Evolutionary conservation across 1,140 invertebrate species (phyloP).

Genomic region (Harlomillsia oculata): DNA sequence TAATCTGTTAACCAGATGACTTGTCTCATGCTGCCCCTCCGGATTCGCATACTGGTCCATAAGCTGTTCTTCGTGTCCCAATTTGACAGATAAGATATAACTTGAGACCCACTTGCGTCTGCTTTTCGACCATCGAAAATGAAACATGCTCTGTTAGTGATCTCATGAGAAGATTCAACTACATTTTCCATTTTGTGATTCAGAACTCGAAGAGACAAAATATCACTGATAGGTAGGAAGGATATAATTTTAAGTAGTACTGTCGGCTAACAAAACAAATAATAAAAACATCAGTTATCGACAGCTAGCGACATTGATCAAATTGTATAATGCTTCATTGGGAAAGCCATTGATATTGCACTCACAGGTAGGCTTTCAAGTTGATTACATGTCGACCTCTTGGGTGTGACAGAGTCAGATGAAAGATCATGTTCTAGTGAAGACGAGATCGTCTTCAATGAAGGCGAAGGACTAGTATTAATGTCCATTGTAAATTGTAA

Average conservation of each 20-base stretch:
- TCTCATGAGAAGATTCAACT: background rate
- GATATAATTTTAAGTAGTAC: conserved; percentile 12
- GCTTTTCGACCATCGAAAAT: conserved; percentile 26
- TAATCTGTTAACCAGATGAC: conserved; percentile 14
- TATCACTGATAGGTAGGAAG: conserved; percentile 13
- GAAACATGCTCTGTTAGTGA: conserved; percentile 21
- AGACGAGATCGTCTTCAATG: too few species aligned
- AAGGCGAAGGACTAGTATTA: too few species aligned
- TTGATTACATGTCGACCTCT: too few species aligned
- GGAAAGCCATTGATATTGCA: too few species aligned
- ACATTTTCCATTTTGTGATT: conserved; percentile 9
- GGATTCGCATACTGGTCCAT: conserved; percentile 21
- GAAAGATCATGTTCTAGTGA: too few species aligned
- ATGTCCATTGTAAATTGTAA: too few species aligned
- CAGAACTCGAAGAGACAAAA: conserved; percentile 14
- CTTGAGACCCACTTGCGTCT: conserved; percentile 19
- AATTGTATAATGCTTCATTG: too few species aligned
- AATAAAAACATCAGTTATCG: too few species aligned
- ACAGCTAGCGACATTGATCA: too few species aligned
- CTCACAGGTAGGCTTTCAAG: too few species aligned
- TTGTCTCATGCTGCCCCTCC: conserved; percentile 12
- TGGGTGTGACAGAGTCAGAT: too few species aligned
- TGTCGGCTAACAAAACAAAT: background rate
- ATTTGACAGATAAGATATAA: conserved; percentile 15
- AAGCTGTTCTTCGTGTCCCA: conserved; percentile 7